Conservation (phyloP, 2,888 invertebrate species). For the Ormia ochracea region DNA sequence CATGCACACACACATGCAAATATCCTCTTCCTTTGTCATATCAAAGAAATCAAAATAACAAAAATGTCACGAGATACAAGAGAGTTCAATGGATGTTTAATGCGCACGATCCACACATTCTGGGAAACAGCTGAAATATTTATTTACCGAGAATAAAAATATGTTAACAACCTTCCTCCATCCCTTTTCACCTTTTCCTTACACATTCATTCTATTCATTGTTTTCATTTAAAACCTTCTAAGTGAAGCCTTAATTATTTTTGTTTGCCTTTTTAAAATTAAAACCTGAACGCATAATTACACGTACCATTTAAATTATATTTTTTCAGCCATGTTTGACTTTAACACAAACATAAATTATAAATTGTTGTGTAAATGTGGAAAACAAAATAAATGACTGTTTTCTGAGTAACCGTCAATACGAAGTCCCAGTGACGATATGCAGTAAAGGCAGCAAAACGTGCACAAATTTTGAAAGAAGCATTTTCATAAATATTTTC, state of each 20-base stretch:
- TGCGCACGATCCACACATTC: background rate
- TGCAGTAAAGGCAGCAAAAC: background rate
- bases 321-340: background rate
- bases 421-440: background rate
- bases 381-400: background rate
- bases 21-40: background rate
- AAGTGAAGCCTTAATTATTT: slow-evolving; percentile 7
- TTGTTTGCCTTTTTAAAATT: background rate
- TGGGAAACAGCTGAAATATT: background rate
- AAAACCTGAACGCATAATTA: slow-evolving; percentile 45
- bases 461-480: slow-evolving; percentile 27
- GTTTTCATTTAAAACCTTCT: background rate
- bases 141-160: background rate
- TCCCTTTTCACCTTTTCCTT: background rate
- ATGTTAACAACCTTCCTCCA: background rate
- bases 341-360: background rate
- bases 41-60: background rate
- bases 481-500: background rate
- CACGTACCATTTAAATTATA: slow-evolving; percentile 46
- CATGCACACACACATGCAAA: background rate
- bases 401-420: slow-evolving; percentile 25
- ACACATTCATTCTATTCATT: background rate
- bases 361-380: background rate
- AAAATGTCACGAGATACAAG: background rate
- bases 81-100: background rate